Conservation (phyloP, 1,140 invertebrate species). For the Planococcus citri region DNA sequence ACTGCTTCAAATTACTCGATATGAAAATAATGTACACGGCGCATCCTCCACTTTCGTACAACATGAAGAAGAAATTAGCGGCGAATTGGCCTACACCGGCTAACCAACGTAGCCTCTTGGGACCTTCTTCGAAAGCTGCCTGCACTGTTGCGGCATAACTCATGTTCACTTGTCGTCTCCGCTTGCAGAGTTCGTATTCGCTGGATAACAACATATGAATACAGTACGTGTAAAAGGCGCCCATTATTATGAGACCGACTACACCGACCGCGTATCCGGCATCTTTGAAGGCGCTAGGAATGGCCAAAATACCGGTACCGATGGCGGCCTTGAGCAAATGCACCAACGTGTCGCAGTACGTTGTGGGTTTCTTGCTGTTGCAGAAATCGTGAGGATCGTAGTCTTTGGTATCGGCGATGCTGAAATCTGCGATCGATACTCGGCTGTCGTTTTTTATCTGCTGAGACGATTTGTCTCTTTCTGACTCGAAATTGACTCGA, state of each 20-base stretch:
- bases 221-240: constrained; percentile 26
- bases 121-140: constrained; percentile 53
- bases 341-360: constrained; percentile 42
- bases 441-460: not conserved
- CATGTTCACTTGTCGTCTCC: constrained; percentile 49
- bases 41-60: constrained; percentile 78
- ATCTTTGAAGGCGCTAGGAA: constrained; percentile 40
- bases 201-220: constrained; percentile 37
- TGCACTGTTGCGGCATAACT: constrained; percentile 55
- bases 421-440: not conserved
- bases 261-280: constrained; percentile 38
- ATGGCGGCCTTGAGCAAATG: constrained; percentile 39
- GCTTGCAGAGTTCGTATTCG: constrained; percentile 54
- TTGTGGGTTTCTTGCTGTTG: constrained; percentile 51
- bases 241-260: constrained; percentile 31
- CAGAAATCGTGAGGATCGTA: constrained; percentile 51
- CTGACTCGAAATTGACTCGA: not conserved
- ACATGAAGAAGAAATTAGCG: constrained; percentile 54
- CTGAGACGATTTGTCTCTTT: not conserved
- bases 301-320: constrained; percentile 43
- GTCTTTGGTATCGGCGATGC: constrained; percentile 24
- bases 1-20: constrained; percentile 50
- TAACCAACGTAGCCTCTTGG: constrained; percentile 30
- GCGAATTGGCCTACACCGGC: constrained; percentile 44
- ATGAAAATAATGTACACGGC: constrained; percentile 82